Conservation (phyloP, 2,113 vertebrate species). For the Albula goreensis region DNA sequence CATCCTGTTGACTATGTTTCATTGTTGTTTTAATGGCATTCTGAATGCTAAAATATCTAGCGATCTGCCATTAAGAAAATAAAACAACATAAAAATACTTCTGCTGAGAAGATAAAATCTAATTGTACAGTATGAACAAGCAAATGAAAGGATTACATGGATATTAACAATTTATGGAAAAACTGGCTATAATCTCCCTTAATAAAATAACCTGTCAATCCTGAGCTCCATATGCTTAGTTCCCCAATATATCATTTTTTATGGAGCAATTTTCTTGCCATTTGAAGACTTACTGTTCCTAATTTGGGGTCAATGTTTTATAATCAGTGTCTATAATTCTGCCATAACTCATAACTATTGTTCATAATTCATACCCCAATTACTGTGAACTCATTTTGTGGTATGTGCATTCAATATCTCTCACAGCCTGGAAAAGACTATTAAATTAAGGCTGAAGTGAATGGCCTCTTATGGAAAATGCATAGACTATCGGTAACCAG, state of each 20-base stretch:
- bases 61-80: too few species aligned
- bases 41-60: too few species aligned
- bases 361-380: background rate
- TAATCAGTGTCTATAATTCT: background rate
- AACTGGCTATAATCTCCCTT: background rate
- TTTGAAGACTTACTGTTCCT: background rate
- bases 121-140: too few species aligned
- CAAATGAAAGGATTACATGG: too few species aligned
- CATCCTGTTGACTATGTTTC: too few species aligned
- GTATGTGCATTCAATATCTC: background rate
- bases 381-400: background rate
- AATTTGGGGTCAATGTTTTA: background rate
- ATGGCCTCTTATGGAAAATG: background rate
- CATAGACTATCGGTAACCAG: too few species aligned
- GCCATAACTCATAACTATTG: background rate
- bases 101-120: too few species aligned
- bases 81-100: too few species aligned
- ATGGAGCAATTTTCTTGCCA: background rate
- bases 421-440: background rate
- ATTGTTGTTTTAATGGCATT: too few species aligned
- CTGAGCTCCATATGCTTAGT: background rate
- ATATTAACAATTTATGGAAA: background rate
- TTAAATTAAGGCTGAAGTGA: background rate
- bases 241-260: background rate
- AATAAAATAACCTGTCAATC: constrained; percentile 4